Percentiles rank a stretch among this genome's conserved stretches.
These are phyloP conservation scores for Orthonychiurus folsomi DNA, from an alignment of 2,888 invertebrate genomes.

Conservation along the genomic window DNA sequence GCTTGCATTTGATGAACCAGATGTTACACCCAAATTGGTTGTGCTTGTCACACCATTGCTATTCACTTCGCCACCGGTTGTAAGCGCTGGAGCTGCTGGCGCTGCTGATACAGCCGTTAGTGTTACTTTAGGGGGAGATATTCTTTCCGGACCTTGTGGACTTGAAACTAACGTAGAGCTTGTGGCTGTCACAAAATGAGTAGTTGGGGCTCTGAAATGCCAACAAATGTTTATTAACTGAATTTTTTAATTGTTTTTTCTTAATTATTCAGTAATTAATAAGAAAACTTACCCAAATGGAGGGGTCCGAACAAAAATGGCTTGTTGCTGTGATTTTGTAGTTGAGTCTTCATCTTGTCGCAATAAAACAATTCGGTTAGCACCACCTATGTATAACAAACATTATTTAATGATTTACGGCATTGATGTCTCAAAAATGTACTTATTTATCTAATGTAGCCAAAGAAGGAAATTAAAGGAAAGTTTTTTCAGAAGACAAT, in stretches of 20 bases:
- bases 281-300: slow-evolving; percentile 28
- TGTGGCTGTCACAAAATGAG: background rate
- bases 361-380: slow-evolving; percentile 30
- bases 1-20: slow-evolving; percentile 7
- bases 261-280: too few relatives aligned
- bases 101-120: slow-evolving; percentile 11
- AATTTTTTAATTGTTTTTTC: background rate
- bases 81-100: slow-evolving; percentile 7
- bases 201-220: slow-evolving; percentile 11
- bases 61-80: slow-evolving; percentile 4
- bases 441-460: too few relatives aligned
- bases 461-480: background rate
- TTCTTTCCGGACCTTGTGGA: background rate
- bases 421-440: background rate
- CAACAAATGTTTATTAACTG: background rate
- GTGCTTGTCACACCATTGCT: slow-evolving; percentile 7
- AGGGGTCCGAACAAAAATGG: slow-evolving; percentile 37
- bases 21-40: slow-evolving; percentile 3
- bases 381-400: slow-evolving; percentile 2
- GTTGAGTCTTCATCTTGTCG: slow-evolving; percentile 35
- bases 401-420: too few relatives aligned
- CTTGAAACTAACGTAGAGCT: too few relatives aligned
- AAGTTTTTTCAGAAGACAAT: too few relatives aligned
- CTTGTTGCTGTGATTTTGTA: slow-evolving; percentile 28
- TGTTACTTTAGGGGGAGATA: slow-evolving; percentile 14